These are phyloP conservation scores for Eleginops maclovinus DNA, from an alignment of 2,113 vertebrate species.

Conservation along the genomic window DNA sequence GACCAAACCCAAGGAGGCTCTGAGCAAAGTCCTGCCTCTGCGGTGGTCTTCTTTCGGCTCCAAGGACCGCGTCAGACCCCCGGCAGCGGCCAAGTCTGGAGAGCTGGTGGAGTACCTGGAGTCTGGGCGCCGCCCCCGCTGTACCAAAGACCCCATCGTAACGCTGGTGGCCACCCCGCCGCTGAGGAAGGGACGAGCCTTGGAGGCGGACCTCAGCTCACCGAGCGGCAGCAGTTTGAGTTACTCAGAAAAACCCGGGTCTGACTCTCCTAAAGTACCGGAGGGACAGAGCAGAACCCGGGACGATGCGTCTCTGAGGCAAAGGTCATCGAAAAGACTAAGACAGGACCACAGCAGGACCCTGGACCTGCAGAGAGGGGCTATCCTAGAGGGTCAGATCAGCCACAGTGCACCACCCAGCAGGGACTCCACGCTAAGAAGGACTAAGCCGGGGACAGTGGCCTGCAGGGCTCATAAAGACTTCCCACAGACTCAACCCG, in stretches of 20 bases:
- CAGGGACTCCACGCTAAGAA: constrained; percentile 80
- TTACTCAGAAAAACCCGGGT: constrained; percentile 39
- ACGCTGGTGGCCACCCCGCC: constrained; percentile 76
- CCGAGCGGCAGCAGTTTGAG: constrained; percentile 69
- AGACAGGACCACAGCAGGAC: constrained; percentile 70
- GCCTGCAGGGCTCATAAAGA: constrained; percentile 52
- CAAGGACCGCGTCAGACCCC: constrained; percentile 79
- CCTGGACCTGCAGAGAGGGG: constrained; percentile 69
- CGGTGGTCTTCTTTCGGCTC: constrained; percentile 89
- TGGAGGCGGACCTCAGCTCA: constrained; percentile 62
- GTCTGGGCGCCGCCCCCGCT: constrained; percentile 89
- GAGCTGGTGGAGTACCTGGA: constrained; percentile 92
- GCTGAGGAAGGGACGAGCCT: constrained; percentile 46
- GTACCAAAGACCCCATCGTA: constrained; percentile 89
- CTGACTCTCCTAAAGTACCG: constrained; percentile 63
- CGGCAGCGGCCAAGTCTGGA: constrained; percentile 59
- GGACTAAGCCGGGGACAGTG: constrained; percentile 33
- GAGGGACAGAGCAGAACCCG: constrained; percentile 73
- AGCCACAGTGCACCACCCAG: constrained; percentile 74
- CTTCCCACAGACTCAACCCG: constrained; percentile 49
- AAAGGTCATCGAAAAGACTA: constrained; percentile 75
- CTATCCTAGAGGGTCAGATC: constrained; percentile 46
- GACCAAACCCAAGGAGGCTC: constrained; percentile 74
- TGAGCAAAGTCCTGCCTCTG: constrained; percentile 84
- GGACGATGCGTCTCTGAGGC: constrained; percentile 68